Evolutionary conservation across 1,140 invertebrate species (phyloP), one percentile per base, ranked within the genome.

Genomic region (Oryctes rhinoceros): DNA sequence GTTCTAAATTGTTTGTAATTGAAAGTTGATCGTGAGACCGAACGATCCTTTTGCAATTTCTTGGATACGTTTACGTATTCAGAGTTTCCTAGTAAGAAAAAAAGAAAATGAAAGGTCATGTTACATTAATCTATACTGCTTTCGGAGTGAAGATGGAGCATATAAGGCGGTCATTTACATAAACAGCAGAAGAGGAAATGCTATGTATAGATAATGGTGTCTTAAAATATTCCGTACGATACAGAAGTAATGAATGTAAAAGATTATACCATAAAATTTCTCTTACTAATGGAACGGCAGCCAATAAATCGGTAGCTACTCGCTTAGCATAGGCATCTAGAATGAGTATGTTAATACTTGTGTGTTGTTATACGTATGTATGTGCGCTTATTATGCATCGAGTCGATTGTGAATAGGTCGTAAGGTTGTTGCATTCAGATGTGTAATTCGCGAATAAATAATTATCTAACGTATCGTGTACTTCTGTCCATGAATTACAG

Each of bases 351-450:
- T n/a, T 11, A 62, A 62, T 62, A 62, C 13, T 20, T 6, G 15
- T 10, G 5, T 7, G 53, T 20, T 0, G 24, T 30, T 30, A 30
- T 30, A 30, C 24, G 13, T 62, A 62, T 62, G 53, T 62, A 62
- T 15, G 53, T 62, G 20, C 13, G 20, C 20, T n/a, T 62, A 62
- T 62, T 62, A 62, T 62, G 53, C 53, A 62, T 18, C 3, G 15
- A 62, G 53, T 62, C 53, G 53, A 62, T 62, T 62, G 53, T 20
- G 53, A 62, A 7, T 62, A 62, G 53, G 53, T 62, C 53, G 53
- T 62, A 62, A 62, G 53, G 53, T 62, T 62, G 5, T 62, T 62
- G 4, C 13, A 20, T 62, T 5, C 15, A 20, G 20, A 62, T 20
- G 20, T 18, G 53, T 62, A 18, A 62, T 62, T 62, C 13, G 53